Conservation (phyloP, 1,140 invertebrate species). For the Zaprionus davidi region DNA sequence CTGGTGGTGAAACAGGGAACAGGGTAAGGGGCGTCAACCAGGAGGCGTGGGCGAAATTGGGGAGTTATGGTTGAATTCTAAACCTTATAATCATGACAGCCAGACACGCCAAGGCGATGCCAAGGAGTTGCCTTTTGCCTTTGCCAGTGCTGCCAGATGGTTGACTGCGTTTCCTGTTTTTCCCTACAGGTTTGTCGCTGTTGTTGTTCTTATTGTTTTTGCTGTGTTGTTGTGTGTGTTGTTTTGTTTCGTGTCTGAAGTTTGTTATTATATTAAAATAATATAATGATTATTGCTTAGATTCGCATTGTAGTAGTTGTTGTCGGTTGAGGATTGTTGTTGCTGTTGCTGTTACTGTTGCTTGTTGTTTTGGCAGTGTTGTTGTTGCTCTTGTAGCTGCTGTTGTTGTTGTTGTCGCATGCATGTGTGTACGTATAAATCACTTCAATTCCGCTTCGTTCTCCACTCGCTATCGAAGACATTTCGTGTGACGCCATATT, state of each 20-base stretch:
- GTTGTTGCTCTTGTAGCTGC: background rate
- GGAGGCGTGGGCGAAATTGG: too few relatives aligned
- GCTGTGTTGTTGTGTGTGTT: conserved; percentile 16
- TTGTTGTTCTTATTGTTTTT: conserved; percentile 1
- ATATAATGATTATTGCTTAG: conserved; percentile 57
- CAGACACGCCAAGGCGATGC: conserved; percentile 40
- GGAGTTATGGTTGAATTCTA: conserved; percentile 27
- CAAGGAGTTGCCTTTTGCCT: conserved; percentile 13
- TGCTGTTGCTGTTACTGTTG: background rate
- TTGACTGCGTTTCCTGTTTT: conserved; percentile 31
- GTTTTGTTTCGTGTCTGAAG: conserved; percentile 52
- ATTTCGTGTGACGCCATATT: conserved; percentile 65
- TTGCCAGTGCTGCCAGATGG: conserved; percentile 3
- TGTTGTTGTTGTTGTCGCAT: conserved; percentile 6
- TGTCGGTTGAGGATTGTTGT: background rate
- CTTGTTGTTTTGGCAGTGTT: too few relatives aligned
- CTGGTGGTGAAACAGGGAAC: too few relatives aligned
- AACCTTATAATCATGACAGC: conserved; percentile 49
- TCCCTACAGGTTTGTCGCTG: background rate
- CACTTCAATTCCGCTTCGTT: conserved; percentile 48
- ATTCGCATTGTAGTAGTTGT: conserved; percentile 18
- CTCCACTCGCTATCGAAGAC: conserved; percentile 50
- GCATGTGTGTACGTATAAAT: conserved; percentile 41
- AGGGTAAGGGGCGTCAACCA: too few relatives aligned
- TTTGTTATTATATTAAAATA: conserved; percentile 71